A percentile compares a stretch with the other conserved stretches of the same genome.
phyloP scores from a whole-genome alignment of 1,140 invertebrate genomes.

The Psilanteris sp. region DNA sequence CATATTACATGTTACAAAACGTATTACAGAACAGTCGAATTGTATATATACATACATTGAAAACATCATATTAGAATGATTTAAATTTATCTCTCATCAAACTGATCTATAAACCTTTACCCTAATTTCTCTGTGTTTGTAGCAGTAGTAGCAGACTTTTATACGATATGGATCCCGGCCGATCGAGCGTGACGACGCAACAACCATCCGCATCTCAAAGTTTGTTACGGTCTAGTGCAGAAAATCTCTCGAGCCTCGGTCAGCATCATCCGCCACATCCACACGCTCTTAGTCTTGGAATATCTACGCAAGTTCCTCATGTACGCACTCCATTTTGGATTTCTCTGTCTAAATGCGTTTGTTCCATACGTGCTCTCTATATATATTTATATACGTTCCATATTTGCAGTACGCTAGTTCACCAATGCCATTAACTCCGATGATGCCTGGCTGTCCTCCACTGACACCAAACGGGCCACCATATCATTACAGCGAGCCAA shows the following conservation, averaged over 20 bases:
- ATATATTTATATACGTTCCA: conserved; percentile 2
- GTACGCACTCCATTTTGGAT: no score
- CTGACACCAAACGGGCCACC: conserved; percentile 78
- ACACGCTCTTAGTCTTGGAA: conserved; percentile 75
- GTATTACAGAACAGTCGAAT: no score
- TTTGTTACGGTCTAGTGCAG: conserved; percentile 75
- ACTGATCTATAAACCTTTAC: no score
- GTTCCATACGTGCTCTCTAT: no score
- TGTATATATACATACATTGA: no score
- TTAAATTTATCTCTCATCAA: no score
- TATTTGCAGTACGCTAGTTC: conserved; percentile 75
- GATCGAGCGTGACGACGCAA: conserved; percentile 80
- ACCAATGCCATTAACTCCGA: conserved; percentile 77
- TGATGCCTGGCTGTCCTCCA: conserved; percentile 77
- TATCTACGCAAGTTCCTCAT: conserved; percentile 73
- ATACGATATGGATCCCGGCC: conserved; percentile 92
- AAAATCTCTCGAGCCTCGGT: conserved; percentile 75
- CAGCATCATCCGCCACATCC: conserved; percentile 77
- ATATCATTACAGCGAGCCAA: conserved; percentile 78
- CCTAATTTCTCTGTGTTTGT: no score
- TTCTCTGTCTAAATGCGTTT: no score
- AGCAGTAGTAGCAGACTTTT: conserved; percentile 83
- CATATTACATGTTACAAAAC: no score
- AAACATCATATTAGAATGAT: no score
- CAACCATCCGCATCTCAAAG: conserved; percentile 74